Evolutionary conservation across 2,113 vertebrate genomes (phyloP).

Genomic region (Perca flavescens): DNA sequence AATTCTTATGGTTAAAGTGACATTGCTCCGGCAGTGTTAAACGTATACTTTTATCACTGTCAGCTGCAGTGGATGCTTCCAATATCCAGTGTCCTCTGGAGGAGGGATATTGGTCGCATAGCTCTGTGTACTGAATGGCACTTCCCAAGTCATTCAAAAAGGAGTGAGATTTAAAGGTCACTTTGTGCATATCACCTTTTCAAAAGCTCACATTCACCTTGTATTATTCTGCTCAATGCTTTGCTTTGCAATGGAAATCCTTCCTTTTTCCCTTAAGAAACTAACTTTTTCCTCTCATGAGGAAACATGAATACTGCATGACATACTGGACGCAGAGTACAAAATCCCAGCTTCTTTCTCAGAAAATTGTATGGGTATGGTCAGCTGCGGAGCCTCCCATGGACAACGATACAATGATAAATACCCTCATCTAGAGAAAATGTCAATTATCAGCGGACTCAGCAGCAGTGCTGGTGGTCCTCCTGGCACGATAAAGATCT

Average conservation of each 20-base stretch:
- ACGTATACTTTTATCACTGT: slow-evolving; percentile 35
- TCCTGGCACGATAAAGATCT: slow-evolving; percentile 87
- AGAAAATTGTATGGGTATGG: slow-evolving; percentile 83
- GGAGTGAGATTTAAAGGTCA: slow-evolving; percentile 70
- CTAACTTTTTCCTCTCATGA: slow-evolving; percentile 64
- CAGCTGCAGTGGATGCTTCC: slow-evolving; percentile 43
- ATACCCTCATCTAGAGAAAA: slow-evolving; percentile 86
- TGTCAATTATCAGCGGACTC: slow-evolving; percentile 88
- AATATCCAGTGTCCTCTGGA: slow-evolving; percentile 56
- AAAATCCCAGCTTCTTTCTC: slow-evolving; percentile 81
- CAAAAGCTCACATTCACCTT: slow-evolving; percentile 60
- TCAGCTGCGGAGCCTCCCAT: slow-evolving; percentile 87
- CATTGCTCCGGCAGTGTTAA: slow-evolving; percentile 47
- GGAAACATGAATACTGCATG: slow-evolving; percentile 69
- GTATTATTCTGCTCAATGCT: slow-evolving; percentile 64
- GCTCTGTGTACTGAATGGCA: slow-evolving; percentile 47
- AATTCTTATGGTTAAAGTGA: slow-evolving; percentile 55
- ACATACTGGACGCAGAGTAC: slow-evolving; percentile 27
- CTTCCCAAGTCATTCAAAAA: slow-evolving; percentile 45
- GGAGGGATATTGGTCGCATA: slow-evolving; percentile 39
- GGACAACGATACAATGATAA: slow-evolving; percentile 89
- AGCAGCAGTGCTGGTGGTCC: slow-evolving; percentile 86
- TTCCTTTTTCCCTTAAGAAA: slow-evolving; percentile 59
- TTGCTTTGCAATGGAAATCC: slow-evolving; percentile 69
- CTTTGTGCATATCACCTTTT: slow-evolving; percentile 69